phyloP scores from a whole-genome alignment of 2,888 invertebrate genomes.

The Pogonocherus hispidulus region DNA sequence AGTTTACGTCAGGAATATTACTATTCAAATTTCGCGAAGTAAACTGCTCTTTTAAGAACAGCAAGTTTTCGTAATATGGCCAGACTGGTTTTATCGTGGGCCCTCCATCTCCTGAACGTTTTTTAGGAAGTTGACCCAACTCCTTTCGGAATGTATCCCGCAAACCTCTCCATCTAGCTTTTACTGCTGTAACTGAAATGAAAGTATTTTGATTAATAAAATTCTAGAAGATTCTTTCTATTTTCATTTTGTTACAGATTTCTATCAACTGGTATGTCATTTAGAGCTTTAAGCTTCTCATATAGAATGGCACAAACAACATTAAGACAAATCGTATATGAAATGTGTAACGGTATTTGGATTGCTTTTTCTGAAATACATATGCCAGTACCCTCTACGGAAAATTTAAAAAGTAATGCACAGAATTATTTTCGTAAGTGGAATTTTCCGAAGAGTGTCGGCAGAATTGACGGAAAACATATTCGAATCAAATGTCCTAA shows the following conservation, averaged over 20 bases:
- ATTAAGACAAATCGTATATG: too few relatives aligned
- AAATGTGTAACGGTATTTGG: too few relatives aligned
- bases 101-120: background rate
- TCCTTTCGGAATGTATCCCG: background rate
- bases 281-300: too few relatives aligned
- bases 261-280: too few relatives aligned
- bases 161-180: background rate
- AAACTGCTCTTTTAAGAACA: slow-evolving; percentile 4
- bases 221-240: background rate
- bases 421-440: too few relatives aligned
- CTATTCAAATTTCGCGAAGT: slow-evolving; percentile 3
- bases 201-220: background rate
- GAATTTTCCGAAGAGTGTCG: too few relatives aligned
- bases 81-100: background rate
- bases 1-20: slow-evolving; percentile 12
- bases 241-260: slow-evolving; percentile 8
- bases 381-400: too few relatives aligned
- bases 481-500: too few relatives aligned
- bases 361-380: too few relatives aligned
- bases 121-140: background rate
- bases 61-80: background rate
- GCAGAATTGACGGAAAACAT: too few relatives aligned
- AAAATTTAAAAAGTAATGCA: too few relatives aligned
- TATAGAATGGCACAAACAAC: too few relatives aligned
- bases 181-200: background rate